Evolutionary conservation across 2,113 vertebrate genomes (phyloP).

Genomic region (Periophthalmus modestus): DNA sequence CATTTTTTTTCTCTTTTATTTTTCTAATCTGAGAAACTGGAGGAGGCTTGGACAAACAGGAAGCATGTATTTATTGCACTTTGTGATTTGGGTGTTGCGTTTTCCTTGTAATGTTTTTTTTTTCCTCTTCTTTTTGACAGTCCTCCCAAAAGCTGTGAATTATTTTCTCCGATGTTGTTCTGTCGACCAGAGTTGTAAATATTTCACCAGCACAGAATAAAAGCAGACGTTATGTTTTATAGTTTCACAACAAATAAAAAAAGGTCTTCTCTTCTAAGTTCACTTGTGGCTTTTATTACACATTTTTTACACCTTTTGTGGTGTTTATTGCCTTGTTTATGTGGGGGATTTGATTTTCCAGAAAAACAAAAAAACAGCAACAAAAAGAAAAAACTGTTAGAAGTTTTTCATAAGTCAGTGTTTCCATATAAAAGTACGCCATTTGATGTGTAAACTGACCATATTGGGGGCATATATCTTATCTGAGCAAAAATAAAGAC

Average conservation of each 20-base stretch:
- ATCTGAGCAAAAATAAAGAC: no score
- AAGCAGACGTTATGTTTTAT: slow-evolving; percentile 74
- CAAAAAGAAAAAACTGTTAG: no score
- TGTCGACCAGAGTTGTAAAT: slow-evolving; percentile 81
- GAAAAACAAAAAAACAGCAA: no score
- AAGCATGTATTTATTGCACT: slow-evolving; percentile 83
- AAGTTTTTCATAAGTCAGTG: no score
- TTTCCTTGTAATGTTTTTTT: slow-evolving; percentile 44
- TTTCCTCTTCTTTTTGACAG: slow-evolving; percentile 47
- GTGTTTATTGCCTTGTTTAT: not conserved
- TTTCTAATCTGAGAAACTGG: slow-evolving; percentile 45
- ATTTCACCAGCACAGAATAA: slow-evolving; percentile 79
- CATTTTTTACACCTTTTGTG: not conserved
- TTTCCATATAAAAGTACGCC: no score
- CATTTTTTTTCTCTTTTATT: slow-evolving; percentile 42
- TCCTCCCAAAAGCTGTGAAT: slow-evolving; percentile 83
- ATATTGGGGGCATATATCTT: no score
- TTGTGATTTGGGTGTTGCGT: slow-evolving; percentile 77
- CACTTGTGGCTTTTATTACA: not conserved
- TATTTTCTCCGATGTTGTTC: slow-evolving; percentile 78
- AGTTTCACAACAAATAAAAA: slow-evolving; percentile 83
- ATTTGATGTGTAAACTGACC: no score
- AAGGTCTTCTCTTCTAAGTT: slow-evolving; percentile 70
- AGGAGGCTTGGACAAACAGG: slow-evolving; percentile 47
- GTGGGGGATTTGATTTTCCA: no score